These are phyloP conservation scores for Latrodectus elegans DNA, from an alignment of 2,888 invertebrate species.

Conservation along the genomic window DNA sequence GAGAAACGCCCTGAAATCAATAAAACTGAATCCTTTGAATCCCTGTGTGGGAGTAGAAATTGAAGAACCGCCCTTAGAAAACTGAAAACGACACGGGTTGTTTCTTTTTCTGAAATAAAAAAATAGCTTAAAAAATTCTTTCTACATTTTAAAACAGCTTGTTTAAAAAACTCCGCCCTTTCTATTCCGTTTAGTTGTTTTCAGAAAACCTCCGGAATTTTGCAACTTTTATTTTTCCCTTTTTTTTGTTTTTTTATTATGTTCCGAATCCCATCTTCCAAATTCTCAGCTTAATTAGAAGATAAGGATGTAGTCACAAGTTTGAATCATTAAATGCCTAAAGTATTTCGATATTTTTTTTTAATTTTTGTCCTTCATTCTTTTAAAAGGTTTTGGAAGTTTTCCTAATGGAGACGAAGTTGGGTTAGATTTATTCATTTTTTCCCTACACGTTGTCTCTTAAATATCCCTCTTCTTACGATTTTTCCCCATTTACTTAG, in stretches of 20 bases:
- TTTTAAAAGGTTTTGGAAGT: constrained; percentile 55
- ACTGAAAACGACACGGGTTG: neutral
- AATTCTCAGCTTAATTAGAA: constrained; percentile 60
- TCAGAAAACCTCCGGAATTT: neutral
- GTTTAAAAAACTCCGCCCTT: constrained; percentile 64
- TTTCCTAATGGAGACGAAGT: constrained; percentile 31
- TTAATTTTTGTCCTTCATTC: neutral
- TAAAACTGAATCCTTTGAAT: constrained; percentile 25
- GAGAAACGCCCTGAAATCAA: constrained; percentile 52
- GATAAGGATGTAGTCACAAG: constrained; percentile 51
- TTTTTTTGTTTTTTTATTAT: constrained; percentile 10
- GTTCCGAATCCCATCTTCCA: constrained; percentile 15
- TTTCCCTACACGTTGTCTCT: neutral
- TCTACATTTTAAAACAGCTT: constrained; percentile 62
- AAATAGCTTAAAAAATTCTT: neutral
- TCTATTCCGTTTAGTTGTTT: neutral
- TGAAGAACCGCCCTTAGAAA: constrained; percentile 28
- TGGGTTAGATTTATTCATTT: constrained; percentile 17
- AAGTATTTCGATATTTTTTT: constrained; percentile 38
- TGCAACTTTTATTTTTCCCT: constrained; percentile 10
- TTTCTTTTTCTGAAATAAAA: neutral
- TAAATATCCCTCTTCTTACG: neutral
- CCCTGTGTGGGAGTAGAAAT: constrained; percentile 22
- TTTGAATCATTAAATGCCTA: constrained; percentile 53
- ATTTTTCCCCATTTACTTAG: constrained; percentile 7